Percentiles rank a stretch among this genome's conserved stretches.
phyloP scores from a whole-genome alignment of 2,888 invertebrate species.

The Epinotia bilunana region DNA sequence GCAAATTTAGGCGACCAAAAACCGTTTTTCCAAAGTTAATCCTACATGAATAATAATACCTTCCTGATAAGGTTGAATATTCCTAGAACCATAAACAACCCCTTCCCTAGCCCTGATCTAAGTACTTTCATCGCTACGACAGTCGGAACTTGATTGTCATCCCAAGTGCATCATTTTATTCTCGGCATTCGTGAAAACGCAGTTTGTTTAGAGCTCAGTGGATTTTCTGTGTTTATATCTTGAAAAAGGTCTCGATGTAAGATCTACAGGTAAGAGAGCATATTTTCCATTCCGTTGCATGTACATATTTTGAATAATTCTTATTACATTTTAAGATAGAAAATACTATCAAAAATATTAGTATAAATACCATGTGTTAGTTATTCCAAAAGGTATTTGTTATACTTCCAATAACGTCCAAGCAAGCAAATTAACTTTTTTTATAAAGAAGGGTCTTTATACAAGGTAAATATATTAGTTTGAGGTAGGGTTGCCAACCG shows the following conservation, averaged over 20 bases:
- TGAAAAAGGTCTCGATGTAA: neutral
- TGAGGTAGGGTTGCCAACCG: neutral
- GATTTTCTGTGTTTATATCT: neutral
- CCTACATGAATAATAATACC: neutral
- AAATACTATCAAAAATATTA: neutral
- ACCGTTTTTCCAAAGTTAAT: constrained; percentile 1
- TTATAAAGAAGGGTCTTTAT: neutral
- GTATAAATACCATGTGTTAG: neutral
- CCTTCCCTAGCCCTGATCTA: neutral
- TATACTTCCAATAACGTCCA: neutral
- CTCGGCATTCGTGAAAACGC: neutral
- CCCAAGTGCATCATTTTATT: neutral
- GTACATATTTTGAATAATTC: neutral
- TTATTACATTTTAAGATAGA: neutral
- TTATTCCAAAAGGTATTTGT: constrained; percentile 1
- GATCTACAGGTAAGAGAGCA: neutral
- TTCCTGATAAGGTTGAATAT: neutral
- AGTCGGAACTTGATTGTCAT: constrained; percentile 4
- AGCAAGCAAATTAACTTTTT: neutral
- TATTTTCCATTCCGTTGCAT: neutral
- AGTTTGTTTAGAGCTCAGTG: neutral
- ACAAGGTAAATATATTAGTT: neutral
- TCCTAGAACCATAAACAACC: neutral
- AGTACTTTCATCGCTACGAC: neutral
- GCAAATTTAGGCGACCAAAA: constrained; percentile 1